Conservation (phyloP, 2,797 vertebrate genomes). For the Jordanella pulchra region DNA sequence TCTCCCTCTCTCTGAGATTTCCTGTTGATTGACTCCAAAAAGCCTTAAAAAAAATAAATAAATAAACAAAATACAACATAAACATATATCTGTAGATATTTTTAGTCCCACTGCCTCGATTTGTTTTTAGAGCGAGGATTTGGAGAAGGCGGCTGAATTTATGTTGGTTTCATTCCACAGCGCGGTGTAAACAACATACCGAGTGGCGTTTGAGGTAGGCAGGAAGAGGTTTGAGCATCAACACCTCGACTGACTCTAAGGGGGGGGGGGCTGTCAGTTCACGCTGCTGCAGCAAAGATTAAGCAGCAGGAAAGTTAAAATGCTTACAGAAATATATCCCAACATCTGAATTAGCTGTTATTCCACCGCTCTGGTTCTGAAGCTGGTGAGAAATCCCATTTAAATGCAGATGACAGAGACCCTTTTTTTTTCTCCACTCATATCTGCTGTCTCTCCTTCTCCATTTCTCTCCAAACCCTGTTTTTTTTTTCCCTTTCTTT, state of each 20-base stretch:
- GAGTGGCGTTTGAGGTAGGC: conserved; percentile 52
- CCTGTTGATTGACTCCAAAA: conserved; percentile 16
- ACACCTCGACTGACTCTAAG: conserved; percentile 33
- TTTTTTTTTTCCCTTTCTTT: neutral
- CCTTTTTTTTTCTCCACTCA: conserved; percentile 30
- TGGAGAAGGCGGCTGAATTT: neutral
- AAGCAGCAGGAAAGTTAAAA: conserved; percentile 29
- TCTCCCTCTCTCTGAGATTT: conserved; percentile 24
- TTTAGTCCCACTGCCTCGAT: neutral
- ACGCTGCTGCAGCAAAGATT: conserved; percentile 34
- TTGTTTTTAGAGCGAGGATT: conserved; percentile 3
- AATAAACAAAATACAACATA: conserved; percentile 7
- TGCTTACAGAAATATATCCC: conserved; percentile 15
- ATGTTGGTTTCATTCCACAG: conserved; percentile 14
- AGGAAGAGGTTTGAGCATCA: conserved; percentile 66
- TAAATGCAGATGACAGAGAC: conserved; percentile 60
- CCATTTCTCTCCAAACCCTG: conserved; percentile 17
- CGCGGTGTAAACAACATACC: conserved; percentile 34
- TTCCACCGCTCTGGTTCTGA: neutral
- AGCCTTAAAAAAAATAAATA: neutral
- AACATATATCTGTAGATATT: neutral
- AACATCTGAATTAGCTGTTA: neutral
- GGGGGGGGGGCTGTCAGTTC: conserved; percentile 11
- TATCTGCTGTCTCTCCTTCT: conserved; percentile 15
- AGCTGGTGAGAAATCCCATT: conserved; percentile 45